Evolutionary conservation across 2,113 vertebrate genomes (phyloP), one percentile per base, ranked within the genome.

Genomic region (Crypturellus undulatus): DNA sequence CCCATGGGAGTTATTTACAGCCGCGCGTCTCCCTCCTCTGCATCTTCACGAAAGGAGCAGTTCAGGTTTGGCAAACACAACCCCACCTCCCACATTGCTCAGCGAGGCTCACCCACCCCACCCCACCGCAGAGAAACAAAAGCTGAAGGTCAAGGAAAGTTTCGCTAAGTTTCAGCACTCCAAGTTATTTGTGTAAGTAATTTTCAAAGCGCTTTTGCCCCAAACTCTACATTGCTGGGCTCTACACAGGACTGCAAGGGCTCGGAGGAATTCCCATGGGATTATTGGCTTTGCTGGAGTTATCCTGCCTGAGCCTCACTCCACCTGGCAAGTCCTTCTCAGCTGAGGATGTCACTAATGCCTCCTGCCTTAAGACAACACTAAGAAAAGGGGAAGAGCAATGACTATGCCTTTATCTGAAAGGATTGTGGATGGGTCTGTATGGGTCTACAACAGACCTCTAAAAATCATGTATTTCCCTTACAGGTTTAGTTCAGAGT

Each of bases 51-150:
- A 78, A 40, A 67, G 25, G 15, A 89, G 22, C 73, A 92, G 58
- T 52, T 84, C 17, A 6, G 32, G 47, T 84, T 90, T 88, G 81
- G 54, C 54, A 92, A 43, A 94, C 91, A 87, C 45, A 85, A 79
- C 93, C 15, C 73, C 68, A 10, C 5, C 28, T 26, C 18, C 36
- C 77, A 12, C 1, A 2, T 5, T 3, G n/a, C 2, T 92, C 38
- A 24, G 12, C 62, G 12, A 28, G 52, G 62, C 51, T 82, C 45
- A 63, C 22, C 12, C 43, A 63, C 22, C 12, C 40, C 62, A 60
- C 8, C 18, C 11, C 4, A 14, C 26, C 80, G 45, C n/a, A 70
- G 21, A 69, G 38, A 59, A 56, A 24, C 13, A 77, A 40, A 43
- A 69, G 28, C 12, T 17, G 19, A 85, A 5, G 21, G 54, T 67